These are phyloP conservation scores for Hippolais icterina DNA, from an alignment of 2,113 vertebrate genomes.

Conservation along the genomic window DNA sequence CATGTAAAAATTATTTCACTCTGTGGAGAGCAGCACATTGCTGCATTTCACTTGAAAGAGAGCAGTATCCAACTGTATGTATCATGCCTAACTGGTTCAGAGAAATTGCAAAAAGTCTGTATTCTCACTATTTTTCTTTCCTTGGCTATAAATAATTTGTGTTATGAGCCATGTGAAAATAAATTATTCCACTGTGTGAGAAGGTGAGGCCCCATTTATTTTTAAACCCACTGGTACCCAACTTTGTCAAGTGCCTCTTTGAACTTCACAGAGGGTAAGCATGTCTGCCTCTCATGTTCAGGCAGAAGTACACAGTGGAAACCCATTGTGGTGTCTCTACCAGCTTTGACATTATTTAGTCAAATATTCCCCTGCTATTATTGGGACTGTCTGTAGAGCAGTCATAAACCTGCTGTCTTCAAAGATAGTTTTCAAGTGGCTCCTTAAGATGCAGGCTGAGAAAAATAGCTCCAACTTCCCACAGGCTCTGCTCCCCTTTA, in stretches of 20 bases:
- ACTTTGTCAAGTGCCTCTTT: not conserved
- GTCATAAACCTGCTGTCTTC: not conserved
- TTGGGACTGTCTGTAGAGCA: not conserved
- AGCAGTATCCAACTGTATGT: not conserved
- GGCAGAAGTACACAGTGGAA: not conserved
- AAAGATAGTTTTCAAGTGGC: not conserved
- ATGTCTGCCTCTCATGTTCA: not conserved
- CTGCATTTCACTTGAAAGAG: slow-evolving; percentile 38
- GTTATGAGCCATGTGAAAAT: slow-evolving; percentile 19
- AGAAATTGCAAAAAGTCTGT: not conserved
- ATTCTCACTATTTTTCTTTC: slow-evolving; percentile 57
- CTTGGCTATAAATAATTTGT: slow-evolving; percentile 40
- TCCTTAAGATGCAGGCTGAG: not conserved
- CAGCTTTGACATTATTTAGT: not conserved
- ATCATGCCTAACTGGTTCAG: not conserved
- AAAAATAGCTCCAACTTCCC: not conserved
- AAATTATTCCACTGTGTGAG: not conserved
- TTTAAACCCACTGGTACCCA: not conserved
- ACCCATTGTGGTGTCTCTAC: not conserved
- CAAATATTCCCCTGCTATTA: not conserved
- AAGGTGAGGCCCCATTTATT: not conserved
- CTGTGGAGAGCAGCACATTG: slow-evolving; percentile 8
- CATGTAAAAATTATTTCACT: slow-evolving; percentile 64
- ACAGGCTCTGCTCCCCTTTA: not conserved
- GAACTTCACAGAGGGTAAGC: not conserved